Base-by-base conservation (phyloP, 2,113 vertebrate genomes). In the Columba janthina region DNA sequence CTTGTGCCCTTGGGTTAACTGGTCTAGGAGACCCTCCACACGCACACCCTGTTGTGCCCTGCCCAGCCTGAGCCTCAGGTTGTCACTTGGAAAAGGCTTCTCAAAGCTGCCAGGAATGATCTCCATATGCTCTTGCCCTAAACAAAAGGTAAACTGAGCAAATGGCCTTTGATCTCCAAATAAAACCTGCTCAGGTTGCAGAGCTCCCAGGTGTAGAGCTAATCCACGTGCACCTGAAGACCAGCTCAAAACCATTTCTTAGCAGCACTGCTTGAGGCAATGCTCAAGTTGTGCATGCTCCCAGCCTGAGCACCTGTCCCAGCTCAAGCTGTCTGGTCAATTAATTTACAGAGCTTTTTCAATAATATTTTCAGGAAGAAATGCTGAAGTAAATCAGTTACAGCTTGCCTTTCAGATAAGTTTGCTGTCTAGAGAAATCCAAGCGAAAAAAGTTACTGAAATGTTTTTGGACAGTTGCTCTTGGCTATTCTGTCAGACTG, bases 1-100 rank as follows among this genome's bases (percentile, higher is more conserved):
- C 22, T 10, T 20, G 12, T 20, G 12, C 7, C 11, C 51, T 26
- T 2, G 32, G 25, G 9, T 10, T 36, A 24, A 3, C 14, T 15
- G 80, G 32, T 9, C 5, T 2, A 1, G 53, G 9, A 8, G 14
- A 2, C 18, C 15, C 11, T 19, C 25, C 6, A 0, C 18, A 0
- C 4, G 18, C 32, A 26, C 24, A 4, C 7, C 21, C 26, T 2
- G 29, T 4, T 13, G 17, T 31, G 32, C 58, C 26, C 28, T 4
- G 19, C 29, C 48, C 31, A n/a, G 82, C 62, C 50, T 5, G 60
- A 14, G 34, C 75, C 48, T 29, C 57, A 1, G 48, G 0, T 0
- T 20, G 74, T 42, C 40, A 1, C 32, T n/a, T 9, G 40, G 46
- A 19, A 36, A 54, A 56, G 16, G 56, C 61, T 67, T 40, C 15